Base-by-base conservation (phyloP, 2,888 invertebrate genomes). In the Rotaria macrura region DNA sequence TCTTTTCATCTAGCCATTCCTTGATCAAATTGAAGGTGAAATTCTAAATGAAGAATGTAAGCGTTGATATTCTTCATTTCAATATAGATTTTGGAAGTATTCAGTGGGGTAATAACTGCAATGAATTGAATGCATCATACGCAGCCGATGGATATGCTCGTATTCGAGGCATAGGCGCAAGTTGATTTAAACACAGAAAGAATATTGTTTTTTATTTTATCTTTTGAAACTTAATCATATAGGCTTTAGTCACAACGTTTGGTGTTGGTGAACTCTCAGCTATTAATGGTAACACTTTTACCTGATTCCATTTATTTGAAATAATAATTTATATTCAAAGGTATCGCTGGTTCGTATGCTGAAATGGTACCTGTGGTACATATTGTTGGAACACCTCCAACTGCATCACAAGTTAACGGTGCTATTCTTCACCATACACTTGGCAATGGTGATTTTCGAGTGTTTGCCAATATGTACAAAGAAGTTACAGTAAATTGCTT, bases 111-210 rank as follows among this genome's bases (percentile, higher is more conserved):
- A 79, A 79, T n/a, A 79, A 79, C 14, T 79, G 79, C 14, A 79
- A 79, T 79, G 79, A 79, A 43, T 17, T 79, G 9, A 79, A 79
- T 43, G 79, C 79, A 14, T 17, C 79, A 14, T 79, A 79, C n/a
- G 79, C 79, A n/a, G 79, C 79, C n/a, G 79, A 79, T 43, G 79
- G 79, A 25, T 79, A 79, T 43, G 79, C 79, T 79, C 79, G 79
- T 43, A 79, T 79, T 12, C 40, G 43, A 43, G 79, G 79, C 23
- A n/a, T 79, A 12, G 79, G 43, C 10, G 79, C 43, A 79, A 79
- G 79, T 79, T 25, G 20, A 12, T 79, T 10, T 25, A 20, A 2
- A 74, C 43, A 7, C 43, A 4, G 9, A 38, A 40, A 38, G n/a
- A 25, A 40, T 25, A 23, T 25, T 1, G 3, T 12, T 17, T 38